Conservation (phyloP, 1,140 invertebrate species). For the Nephotettix cincticeps region DNA sequence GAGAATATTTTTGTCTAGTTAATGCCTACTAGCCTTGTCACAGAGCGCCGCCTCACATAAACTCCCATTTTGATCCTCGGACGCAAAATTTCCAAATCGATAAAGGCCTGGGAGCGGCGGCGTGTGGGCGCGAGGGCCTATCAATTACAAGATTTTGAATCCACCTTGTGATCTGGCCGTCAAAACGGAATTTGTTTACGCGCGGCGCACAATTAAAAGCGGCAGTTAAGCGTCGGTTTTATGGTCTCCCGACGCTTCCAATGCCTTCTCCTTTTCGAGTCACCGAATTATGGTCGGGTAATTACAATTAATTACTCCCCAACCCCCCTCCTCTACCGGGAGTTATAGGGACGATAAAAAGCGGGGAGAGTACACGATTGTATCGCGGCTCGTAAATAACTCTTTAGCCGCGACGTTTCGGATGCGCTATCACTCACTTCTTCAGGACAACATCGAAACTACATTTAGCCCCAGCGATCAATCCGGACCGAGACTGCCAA, state of each 20-base stretch:
- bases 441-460: constrained; percentile 17
- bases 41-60: not conserved
- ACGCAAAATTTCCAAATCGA: constrained; percentile 3
- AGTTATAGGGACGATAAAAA: too few species aligned
- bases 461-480: constrained; percentile 13
- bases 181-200: constrained; percentile 5
- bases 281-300: constrained; percentile 4
- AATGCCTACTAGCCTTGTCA: too few species aligned
- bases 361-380: not conserved
- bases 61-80: not conserved
- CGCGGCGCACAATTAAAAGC: not conserved
- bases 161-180: not conserved
- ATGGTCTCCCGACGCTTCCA: not conserved
- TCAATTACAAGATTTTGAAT: not conserved
- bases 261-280: not conserved
- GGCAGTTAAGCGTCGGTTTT: not conserved
- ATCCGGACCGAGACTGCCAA: constrained; percentile 6
- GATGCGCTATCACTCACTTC: constrained; percentile 18
- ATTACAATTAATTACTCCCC: constrained; percentile 16
- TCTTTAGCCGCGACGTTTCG: not conserved
- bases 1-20: too few species aligned
- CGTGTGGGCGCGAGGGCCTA: not conserved
- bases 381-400: not conserved
- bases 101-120: not conserved
- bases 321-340: not conserved